Percentiles rank a stretch among this genome's conserved stretches.
Evolutionary conservation across 2,888 invertebrate genomes (phyloP).

Genomic region (Mythimna albipuncta): DNA sequence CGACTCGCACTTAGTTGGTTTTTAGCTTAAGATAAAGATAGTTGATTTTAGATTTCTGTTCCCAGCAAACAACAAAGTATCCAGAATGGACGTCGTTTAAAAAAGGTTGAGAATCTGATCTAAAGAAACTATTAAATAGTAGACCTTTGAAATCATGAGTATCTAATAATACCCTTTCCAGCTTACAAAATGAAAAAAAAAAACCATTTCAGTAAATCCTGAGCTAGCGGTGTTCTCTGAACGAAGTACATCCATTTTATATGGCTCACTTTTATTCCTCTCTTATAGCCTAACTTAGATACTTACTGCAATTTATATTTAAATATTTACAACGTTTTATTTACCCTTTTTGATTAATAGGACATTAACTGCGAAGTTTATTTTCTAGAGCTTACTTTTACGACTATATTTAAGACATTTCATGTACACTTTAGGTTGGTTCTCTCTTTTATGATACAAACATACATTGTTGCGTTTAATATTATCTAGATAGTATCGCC

Average conservation of each 20-base stretch:
- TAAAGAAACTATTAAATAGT: slow-evolving; percentile 28
- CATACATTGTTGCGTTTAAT: slow-evolving; percentile 16
- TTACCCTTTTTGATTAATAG: slow-evolving; percentile 46
- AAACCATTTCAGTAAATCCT: slow-evolving; percentile 51
- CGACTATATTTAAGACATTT: slow-evolving; percentile 20
- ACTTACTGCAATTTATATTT: slow-evolving; percentile 49
- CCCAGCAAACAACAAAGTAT: too few relatives aligned
- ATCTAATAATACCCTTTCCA: slow-evolving; percentile 54
- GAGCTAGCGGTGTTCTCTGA: slow-evolving; percentile 25
- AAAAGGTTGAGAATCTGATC: background rate
- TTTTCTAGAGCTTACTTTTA: slow-evolving; percentile 39
- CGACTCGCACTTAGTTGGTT: too few relatives aligned
- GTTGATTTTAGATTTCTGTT: too few relatives aligned
- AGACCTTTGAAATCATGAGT: slow-evolving; percentile 40
- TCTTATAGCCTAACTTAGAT: slow-evolving; percentile 37
- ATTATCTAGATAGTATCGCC: background rate
- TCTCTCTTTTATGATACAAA: slow-evolving; percentile 2
- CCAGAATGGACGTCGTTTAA: too few relatives aligned
- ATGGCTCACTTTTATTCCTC: slow-evolving; percentile 37
- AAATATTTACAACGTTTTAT: slow-evolving; percentile 49
- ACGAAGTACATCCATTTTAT: slow-evolving; percentile 40
- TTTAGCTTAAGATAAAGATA: too few relatives aligned
- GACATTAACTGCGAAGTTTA: slow-evolving; percentile 22
- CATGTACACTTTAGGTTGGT: slow-evolving; percentile 5
- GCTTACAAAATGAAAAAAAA: slow-evolving; percentile 31